phyloP scores from a whole-genome alignment of 2,113 vertebrate species.

The Burhinus bistriatus region DNA sequence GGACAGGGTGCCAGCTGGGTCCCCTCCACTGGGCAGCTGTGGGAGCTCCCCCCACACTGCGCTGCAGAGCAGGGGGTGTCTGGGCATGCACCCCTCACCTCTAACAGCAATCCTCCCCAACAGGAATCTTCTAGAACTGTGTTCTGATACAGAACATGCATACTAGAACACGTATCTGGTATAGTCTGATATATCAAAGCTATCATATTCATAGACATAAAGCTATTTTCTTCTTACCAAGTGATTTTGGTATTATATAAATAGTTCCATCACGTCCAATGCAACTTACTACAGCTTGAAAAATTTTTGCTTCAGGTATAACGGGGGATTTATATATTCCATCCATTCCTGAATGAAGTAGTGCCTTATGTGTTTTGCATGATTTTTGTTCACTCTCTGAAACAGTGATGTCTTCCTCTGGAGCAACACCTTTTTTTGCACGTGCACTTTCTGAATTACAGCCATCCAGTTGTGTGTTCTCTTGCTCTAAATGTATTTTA shows the following conservation, averaged over 20 bases:
- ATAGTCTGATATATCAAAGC: not conserved
- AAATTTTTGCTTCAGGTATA: constrained; percentile 73
- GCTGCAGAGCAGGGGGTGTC: not conserved
- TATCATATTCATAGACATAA: not conserved
- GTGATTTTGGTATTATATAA: constrained; percentile 76
- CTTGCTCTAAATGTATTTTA: not conserved
- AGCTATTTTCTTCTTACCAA: constrained; percentile 56
- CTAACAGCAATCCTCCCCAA: not conserved
- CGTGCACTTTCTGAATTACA: not conserved
- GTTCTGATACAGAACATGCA: not conserved
- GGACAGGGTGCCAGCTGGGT: accelerated
- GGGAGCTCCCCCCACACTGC: not conserved
- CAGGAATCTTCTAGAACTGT: not conserved
- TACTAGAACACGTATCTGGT: accelerated
- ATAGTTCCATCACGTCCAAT: constrained; percentile 85
- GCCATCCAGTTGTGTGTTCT: not conserved
- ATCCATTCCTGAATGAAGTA: not conserved
- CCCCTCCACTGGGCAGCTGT: not conserved
- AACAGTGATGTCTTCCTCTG: not conserved
- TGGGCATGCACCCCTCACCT: accelerated
- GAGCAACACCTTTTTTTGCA: not conserved
- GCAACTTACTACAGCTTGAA: constrained; percentile 76
- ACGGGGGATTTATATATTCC: constrained; percentile 77
- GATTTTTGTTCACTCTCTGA: not conserved
- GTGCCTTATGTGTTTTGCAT: not conserved